Conservation (phyloP, 2,113 vertebrate species). For the Steatornis caripensis region DNA sequence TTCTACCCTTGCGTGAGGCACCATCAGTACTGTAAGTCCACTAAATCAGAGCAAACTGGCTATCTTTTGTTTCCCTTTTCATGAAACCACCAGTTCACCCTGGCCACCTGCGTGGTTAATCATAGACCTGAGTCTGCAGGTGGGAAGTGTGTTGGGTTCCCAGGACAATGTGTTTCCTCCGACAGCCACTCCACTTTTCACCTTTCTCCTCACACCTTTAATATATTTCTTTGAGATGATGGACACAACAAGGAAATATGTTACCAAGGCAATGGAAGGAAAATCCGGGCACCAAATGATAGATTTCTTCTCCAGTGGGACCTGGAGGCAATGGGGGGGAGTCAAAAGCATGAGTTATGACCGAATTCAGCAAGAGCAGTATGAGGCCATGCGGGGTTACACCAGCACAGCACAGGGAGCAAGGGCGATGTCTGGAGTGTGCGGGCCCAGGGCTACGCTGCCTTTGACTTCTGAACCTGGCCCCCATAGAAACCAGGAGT, state of each 20-base stretch:
- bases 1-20: neutral
- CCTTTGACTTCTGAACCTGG: neutral
- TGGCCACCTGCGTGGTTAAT: neutral
- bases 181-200: neutral
- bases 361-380: neutral
- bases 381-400: neutral
- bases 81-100: neutral
- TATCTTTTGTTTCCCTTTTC: neutral
- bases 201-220: neutral
- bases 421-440: rapidly evolving
- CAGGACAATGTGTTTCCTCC: neutral
- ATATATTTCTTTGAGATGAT: neutral
- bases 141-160: neutral
- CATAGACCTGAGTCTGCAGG: neutral
- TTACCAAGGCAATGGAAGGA: neutral
- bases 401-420: neutral
- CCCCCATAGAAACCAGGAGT: neutral
- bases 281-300: neutral
- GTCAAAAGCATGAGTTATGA: neutral
- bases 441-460: rapidly evolving
- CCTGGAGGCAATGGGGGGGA: neutral
- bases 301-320: neutral
- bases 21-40: neutral
- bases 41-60: neutral
- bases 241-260: neutral